Conservation (phyloP, 2,113 vertebrate species). For the Ceuthmochares aereus region DNA sequence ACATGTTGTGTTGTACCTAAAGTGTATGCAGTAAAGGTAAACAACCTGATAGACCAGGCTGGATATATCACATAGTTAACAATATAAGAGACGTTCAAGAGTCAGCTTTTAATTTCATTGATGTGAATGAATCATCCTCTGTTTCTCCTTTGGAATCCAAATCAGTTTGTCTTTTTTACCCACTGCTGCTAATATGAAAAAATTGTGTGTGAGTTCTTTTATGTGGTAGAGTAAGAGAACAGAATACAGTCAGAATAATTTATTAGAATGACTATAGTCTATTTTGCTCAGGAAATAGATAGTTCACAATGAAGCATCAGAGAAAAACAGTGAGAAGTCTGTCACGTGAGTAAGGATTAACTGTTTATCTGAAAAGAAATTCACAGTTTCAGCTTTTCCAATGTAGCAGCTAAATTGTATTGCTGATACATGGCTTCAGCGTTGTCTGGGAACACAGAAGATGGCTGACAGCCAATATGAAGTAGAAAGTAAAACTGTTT, state of each 20-base stretch:
- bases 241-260: background rate
- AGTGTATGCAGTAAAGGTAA: background rate
- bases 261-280: background rate
- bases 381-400: background rate
- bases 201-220: background rate
- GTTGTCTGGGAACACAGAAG: background rate
- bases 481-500: slow-evolving; percentile 28
- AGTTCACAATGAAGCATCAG: background rate
- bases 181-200: background rate
- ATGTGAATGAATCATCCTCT: background rate
- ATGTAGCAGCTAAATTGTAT: background rate
- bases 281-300: background rate
- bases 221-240: background rate
- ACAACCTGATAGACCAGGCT: background rate
- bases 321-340: background rate
- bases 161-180: background rate
- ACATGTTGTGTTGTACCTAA: background rate
- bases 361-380: background rate
- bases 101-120: slow-evolving; percentile 7
- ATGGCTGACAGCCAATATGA: slow-evolving; percentile 12
- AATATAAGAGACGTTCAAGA: background rate
- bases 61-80: background rate
- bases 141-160: background rate
- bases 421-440: background rate
- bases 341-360: background rate